Percentiles rank a stretch among this genome's conserved stretches.
phyloP scores from a whole-genome alignment of 1,140 invertebrate species.

The Leucophenga varia region DNA sequence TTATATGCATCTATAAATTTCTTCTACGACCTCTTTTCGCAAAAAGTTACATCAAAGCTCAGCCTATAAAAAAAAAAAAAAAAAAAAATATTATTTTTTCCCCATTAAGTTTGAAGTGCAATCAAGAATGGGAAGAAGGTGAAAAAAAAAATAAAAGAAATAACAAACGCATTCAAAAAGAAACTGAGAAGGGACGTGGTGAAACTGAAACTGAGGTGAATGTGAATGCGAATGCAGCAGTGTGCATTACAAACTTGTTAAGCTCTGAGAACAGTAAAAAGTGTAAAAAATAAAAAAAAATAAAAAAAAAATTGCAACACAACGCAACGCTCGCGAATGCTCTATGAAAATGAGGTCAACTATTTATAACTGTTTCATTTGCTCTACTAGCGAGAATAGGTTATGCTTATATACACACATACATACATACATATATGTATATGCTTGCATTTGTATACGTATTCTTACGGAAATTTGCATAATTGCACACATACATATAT shows the following conservation, averaged over 20 bases:
- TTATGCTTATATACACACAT: conserved; percentile 7
- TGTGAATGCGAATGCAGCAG: no score
- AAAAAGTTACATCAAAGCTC: no score
- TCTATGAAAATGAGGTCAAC: conserved; percentile 43
- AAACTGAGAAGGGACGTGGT: no score
- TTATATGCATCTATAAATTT: no score
- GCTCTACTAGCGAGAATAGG: no score
- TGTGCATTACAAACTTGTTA: no score
- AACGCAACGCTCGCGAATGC: conserved; percentile 30
- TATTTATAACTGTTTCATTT: conserved; percentile 40
- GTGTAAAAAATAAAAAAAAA: conserved; percentile 14
- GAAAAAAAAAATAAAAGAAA: conserved; percentile 9
- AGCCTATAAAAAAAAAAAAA: no score
- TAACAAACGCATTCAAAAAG: conserved; percentile 30
- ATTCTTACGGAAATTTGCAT: conserved; percentile 52
- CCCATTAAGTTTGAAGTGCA: no score
- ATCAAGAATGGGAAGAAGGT: not conserved
- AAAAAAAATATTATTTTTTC: no score
- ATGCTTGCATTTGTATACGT: not conserved
- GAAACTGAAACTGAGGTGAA: no score
- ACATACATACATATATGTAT: conserved; percentile 1
- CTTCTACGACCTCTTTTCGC: no score
- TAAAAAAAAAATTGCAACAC: conserved; percentile 42
- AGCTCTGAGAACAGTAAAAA: conserved; percentile 21
- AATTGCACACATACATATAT: conserved; percentile 31